Conservation (phyloP, 2,888 invertebrate species). For the Lepidochitona cinerea region DNA sequence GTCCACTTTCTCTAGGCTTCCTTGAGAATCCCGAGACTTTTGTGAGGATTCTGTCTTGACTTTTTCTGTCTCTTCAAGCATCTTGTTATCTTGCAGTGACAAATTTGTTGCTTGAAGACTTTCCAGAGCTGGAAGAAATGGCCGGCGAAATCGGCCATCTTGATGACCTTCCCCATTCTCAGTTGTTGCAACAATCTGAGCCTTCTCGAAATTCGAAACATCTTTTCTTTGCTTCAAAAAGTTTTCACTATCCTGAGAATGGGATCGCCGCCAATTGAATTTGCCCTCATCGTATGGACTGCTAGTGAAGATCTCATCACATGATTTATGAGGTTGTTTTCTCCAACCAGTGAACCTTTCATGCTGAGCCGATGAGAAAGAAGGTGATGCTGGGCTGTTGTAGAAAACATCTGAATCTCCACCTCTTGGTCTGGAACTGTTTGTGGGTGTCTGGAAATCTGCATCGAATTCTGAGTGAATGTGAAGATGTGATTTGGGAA, state of each 20-base stretch:
- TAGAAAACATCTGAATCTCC: neutral
- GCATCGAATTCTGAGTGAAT: neutral
- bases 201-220: slow-evolving; percentile 47
- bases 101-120: neutral
- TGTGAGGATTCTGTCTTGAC: slow-evolving; percentile 9
- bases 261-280: slow-evolving; percentile 78
- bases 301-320: slow-evolving; percentile 35
- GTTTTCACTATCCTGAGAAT: slow-evolving; percentile 72
- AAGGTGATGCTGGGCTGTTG: neutral
- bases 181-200: slow-evolving; percentile 26
- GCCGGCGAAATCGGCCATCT: neutral
- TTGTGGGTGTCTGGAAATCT: neutral
- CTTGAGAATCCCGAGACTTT: neutral
- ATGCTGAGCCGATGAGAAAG: neutral
- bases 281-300: slow-evolving; percentile 13
- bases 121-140: neutral
- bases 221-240: slow-evolving; percentile 50
- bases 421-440: neutral
- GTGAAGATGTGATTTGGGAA: neutral
- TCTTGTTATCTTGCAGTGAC: slow-evolving; percentile 26
- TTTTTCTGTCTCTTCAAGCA: slow-evolving; percentile 26
- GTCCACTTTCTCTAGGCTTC: slow-evolving; percentile 31
- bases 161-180: neutral
- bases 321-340: slow-evolving; percentile 38
- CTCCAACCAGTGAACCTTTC: slow-evolving; percentile 25